A percentile compares a stretch with the other conserved stretches of the same genome.
These are phyloP conservation scores for Megamerina dolium DNA, from an alignment of 2,888 invertebrate species.

Conservation along the genomic window DNA sequence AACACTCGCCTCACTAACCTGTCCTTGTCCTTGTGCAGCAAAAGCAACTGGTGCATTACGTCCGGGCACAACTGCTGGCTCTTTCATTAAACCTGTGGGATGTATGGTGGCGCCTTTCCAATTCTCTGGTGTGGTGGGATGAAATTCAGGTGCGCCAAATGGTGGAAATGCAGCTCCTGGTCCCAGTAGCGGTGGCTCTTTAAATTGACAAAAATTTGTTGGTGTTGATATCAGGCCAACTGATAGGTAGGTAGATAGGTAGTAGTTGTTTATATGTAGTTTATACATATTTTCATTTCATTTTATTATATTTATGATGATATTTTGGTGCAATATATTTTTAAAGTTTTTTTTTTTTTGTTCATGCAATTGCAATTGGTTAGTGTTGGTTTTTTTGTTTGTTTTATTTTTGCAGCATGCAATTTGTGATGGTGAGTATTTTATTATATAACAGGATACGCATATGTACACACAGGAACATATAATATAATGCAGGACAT, in stretches of 20 bases:
- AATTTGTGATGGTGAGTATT: conserved; percentile 1
- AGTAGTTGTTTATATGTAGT: conserved; percentile 14
- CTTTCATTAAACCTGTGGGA: conserved; percentile 57
- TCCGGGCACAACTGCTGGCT: conserved; percentile 52
- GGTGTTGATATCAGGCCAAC: conserved; percentile 36
- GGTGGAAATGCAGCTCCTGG: conserved; percentile 47
- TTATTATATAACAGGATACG: too few species aligned
- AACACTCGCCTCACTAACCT: conserved; percentile 45
- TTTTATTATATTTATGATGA: conserved; percentile 9
- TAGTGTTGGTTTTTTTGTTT: not conserved
- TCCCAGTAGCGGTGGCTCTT: conserved; percentile 50
- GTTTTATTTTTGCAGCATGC: conserved; percentile 1
- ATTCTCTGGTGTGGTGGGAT: conserved; percentile 47
- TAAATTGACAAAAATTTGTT: conserved; percentile 48
- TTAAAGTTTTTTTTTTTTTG: conserved; percentile 2
- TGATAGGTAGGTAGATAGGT: conserved; percentile 19
- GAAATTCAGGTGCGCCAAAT: conserved; percentile 49
- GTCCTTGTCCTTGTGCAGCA: conserved; percentile 46
- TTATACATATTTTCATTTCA: conserved; percentile 8
- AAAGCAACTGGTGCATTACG: conserved; percentile 49
- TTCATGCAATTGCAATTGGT: conserved; percentile 3
- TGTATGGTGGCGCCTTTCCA: conserved; percentile 49
- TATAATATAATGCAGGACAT: not conserved
- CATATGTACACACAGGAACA: too few species aligned
- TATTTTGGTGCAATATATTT: conserved; percentile 3